Base-by-base conservation (phyloP, 92 coral and sea anemone species). In the Phymanthus crucifer region DNA sequence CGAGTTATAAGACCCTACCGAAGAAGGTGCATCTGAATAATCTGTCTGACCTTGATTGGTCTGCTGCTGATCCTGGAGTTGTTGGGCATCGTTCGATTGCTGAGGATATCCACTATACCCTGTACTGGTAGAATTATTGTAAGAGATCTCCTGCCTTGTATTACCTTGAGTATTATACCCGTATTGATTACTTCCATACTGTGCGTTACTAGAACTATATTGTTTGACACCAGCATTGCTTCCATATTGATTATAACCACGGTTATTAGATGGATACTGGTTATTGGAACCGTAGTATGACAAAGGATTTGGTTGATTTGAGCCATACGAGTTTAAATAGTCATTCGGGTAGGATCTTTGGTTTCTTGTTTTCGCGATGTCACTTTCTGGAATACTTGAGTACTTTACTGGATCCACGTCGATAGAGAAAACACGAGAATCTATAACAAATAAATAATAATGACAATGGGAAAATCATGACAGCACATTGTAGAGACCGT, bases 391-490 rank as follows among this genome's bases (percentile, higher is more conserved):
- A 12, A 86, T 89, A 58, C 80, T 77, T 12, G 93, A 89, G 52
- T 87, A 84, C 37, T 92, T 86, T 0, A 81, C 66, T 0, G 97
- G 87, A 26, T 72, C 85, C 29, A 86, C 84, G 36, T 89, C 97
- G 32, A 92, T 81, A 3, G 93, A 89, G 35, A 92, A 64, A 9
- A 91, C 90, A 52, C 95, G 77, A 81, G 83, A 88, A 37, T 79
- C 92, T 78, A 80, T 68, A 75, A 74, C 23, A 32, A 80, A 70
- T 14, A 35, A n/a, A 32, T 48, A 4, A 74, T 27, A 9, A 5
- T 1, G 8, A 16, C 3, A 74, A 45, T 74, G 1, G 18, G n/a
- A n/a, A n/a, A n/a, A n/a, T n/a, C n/a, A n/a, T n/a, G 27, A 54
- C n/a, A 54, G 10, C 57, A n/a, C 14, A 7, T 21, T 54, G 9